Evolutionary conservation across 23 tunicate species (phyloP).

Genomic region (Phallusia fumigata): DNA sequence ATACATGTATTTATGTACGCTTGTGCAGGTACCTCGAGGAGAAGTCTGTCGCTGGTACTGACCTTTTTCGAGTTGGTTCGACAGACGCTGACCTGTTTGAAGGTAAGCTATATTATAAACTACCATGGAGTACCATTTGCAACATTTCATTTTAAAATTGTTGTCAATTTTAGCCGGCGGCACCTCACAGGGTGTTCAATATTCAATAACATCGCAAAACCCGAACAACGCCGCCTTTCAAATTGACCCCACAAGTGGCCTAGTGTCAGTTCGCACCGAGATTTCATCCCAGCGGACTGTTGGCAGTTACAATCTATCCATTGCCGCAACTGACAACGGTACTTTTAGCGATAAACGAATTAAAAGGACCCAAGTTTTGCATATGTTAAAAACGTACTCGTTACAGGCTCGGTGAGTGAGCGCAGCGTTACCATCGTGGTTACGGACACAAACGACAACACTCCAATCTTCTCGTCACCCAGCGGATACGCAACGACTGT

Average conservation of each 20-base stretch:
- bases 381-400: too few species aligned
- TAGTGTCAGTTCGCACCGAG: not conserved
- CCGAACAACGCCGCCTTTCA: conserved; percentile 24
- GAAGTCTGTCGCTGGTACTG: not conserved
- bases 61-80: not conserved
- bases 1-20: not conserved
- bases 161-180: not conserved
- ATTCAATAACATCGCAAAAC: conserved; percentile 16
- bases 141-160: not conserved
- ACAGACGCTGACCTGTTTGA: not conserved
- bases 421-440: conserved; percentile 14
- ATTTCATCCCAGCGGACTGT: conserved; percentile 18
- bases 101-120: not conserved
- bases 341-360: too few species aligned
- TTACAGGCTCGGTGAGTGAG: not conserved
- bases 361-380: too few species aligned
- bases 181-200: not conserved
- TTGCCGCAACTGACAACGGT: conserved; percentile 58
- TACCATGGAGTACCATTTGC: not conserved
- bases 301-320: conserved; percentile 14
- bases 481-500: conserved; percentile 5
- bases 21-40: not conserved
- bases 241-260: conserved; percentile 31
- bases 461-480: conserved; percentile 44
- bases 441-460: conserved; percentile 55